These are phyloP conservation scores for Chroicocephalus ridibundus DNA, from an alignment of 2,113 vertebrate genomes.

Conservation along the genomic window DNA sequence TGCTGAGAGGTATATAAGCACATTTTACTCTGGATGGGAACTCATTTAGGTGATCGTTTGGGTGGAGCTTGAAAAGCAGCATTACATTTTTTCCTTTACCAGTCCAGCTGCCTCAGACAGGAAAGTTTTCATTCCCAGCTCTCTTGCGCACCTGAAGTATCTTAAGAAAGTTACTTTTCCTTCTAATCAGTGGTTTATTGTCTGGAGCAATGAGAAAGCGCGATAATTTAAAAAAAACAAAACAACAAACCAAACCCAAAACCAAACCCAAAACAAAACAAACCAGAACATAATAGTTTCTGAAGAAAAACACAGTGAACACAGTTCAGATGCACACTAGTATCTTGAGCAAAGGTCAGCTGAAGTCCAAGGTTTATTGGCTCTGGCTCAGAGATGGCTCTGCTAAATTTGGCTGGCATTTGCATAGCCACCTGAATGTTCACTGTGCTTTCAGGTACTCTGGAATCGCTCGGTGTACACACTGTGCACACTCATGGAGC, in stretches of 20 bases:
- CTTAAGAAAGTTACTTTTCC: background rate
- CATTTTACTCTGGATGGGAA: background rate
- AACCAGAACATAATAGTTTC: background rate
- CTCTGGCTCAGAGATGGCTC: background rate
- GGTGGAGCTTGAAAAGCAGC: background rate
- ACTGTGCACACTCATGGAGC: background rate
- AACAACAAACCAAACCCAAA: background rate
- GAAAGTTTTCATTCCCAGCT: background rate
- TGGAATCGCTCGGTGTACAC: accelerated
- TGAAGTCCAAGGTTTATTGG: background rate
- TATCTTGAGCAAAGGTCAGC: background rate
- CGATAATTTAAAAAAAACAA: background rate
- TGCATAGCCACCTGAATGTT: background rate
- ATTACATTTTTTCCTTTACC: background rate
- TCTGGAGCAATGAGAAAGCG: background rate
- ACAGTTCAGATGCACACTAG: background rate
- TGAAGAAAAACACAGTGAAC: background rate
- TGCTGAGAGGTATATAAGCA: background rate
- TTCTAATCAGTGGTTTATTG: background rate
- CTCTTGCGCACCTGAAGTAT: background rate
- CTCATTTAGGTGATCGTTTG: background rate
- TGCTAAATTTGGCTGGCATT: background rate
- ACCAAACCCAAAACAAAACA: too few species aligned
- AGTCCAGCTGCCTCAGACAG: background rate
- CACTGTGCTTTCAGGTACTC: background rate